Evolutionary conservation across 2,797 vertebrate genomes (phyloP).

Genomic region (Periophthalmus magnuspinnatus): DNA sequence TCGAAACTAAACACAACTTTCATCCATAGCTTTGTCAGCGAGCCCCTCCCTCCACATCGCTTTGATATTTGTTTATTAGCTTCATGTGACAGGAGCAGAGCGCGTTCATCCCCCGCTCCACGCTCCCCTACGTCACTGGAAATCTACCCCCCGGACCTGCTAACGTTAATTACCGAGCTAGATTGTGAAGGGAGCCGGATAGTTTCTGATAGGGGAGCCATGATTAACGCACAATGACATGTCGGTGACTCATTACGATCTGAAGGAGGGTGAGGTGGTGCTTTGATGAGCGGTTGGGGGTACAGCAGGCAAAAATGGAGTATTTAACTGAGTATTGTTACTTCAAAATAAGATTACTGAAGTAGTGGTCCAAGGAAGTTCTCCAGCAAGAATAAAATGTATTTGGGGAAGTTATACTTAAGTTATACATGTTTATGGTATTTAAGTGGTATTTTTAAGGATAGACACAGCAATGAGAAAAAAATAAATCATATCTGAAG

Average conservation of each 20-base stretch:
- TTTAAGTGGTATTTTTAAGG: too few relatives aligned
- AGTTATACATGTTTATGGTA: too few relatives aligned
- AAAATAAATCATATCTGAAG: too few relatives aligned
- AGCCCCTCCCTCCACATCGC: constrained; percentile 52
- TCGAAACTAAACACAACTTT: constrained; percentile 64
- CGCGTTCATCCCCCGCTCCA: constrained; percentile 71
- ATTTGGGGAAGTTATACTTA: too few relatives aligned
- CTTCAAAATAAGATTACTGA: too few relatives aligned
- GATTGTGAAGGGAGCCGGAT: constrained; percentile 76
- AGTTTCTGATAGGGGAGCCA: constrained; percentile 70
- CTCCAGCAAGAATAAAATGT: too few relatives aligned
- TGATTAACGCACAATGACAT: constrained; percentile 80
- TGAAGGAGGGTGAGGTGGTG: constrained; percentile 10
- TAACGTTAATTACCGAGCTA: constrained; percentile 77
- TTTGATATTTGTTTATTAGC: constrained; percentile 73
- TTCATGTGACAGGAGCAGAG: constrained; percentile 71
- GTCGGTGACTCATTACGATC: constrained; percentile 68
- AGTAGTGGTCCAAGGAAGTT: too few relatives aligned
- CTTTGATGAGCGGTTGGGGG: not conserved
- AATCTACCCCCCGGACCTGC: constrained; percentile 49
- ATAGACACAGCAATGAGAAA: too few relatives aligned
- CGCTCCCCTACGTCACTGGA: constrained; percentile 67
- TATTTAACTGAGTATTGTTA: too few relatives aligned
- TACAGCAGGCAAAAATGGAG: too few relatives aligned
- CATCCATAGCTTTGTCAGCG: constrained; percentile 69